Base-by-base conservation (phyloP, 2,113 vertebrate genomes). In the Xyrauchen texanus region DNA sequence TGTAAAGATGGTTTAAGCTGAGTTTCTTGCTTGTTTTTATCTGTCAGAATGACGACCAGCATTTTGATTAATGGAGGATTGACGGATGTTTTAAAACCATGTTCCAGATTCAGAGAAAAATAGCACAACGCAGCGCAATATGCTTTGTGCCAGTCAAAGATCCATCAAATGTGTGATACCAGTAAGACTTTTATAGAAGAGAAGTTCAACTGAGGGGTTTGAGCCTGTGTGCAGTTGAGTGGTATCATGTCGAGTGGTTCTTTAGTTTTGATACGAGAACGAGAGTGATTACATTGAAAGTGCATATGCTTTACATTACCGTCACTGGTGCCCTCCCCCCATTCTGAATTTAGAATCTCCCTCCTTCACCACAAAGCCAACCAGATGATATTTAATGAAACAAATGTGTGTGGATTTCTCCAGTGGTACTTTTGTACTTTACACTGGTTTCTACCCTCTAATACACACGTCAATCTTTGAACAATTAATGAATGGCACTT, bases 291-390 rank as follows among this genome's bases (percentile, higher is more conserved):
- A 81, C 84, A 83, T 84, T 81, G 81, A 72, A 72, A 79, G 76
- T 67, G 47, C 88, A 90, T 90, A 84, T 91, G 89, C 88, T 91
- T 91, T 85, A 87, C 81, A 86, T 89, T 90, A 68, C 82, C 84
- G 87, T 90, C 42, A 10, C 81, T 80, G 80, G 82, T 67, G 8
- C 62, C 79, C 75, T 57, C 63, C 21, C 68, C 82, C 34, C 74
- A 0, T 69, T 84, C 84, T 75, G 0, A 0, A 70, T 84, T 85
- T 82, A 83, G 62, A 45, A 76, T 77, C 70, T 67, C 67, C 13
- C 45, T 58, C 53, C 45, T 8, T 21, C 65, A 80, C 83, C 81
- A 77, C 73, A 47, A 57, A 47, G 62, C 49, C 61, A 42, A 58
- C 58, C 55, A 61, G 53, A 74, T 74, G 58, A 74, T 7, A 11